Percentiles rank a stretch among this genome's conserved stretches.
Conservation (phyloP, 37 sponge, comb jelly and placozoan species). For the Ianthella basta region DNA sequence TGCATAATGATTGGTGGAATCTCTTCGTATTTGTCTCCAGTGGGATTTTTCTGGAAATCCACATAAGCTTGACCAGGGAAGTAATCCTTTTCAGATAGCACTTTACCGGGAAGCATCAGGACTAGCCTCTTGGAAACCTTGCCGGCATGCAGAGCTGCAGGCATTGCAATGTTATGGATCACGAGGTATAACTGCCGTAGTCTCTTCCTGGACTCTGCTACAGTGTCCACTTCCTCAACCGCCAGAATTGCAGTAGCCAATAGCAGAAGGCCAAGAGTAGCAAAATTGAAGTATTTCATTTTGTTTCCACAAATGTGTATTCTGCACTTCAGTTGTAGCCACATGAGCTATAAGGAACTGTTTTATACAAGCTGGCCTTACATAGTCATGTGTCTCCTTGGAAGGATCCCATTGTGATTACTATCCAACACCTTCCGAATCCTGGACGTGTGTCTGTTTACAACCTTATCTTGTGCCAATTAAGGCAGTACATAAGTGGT, state of each 20-base stretch:
- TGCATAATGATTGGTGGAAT: constrained; percentile 62
- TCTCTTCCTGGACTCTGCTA: neutral
- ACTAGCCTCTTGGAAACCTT: constrained; percentile 33
- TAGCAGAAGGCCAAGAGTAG: neutral
- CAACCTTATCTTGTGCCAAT: too few species aligned
- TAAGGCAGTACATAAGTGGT: too few species aligned
- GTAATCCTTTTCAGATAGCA: constrained; percentile 58
- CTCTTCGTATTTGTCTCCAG: neutral
- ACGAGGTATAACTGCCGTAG: constrained; percentile 31
- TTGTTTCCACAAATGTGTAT: too few species aligned
- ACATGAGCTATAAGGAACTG: too few species aligned
- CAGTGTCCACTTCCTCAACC: neutral
- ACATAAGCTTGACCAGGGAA: constrained; percentile 52
- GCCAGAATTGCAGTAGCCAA: neutral
- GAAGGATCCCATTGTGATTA: too few species aligned
- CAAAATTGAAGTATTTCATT: neutral
- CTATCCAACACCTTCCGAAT: too few species aligned
- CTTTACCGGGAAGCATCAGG: constrained; percentile 61
- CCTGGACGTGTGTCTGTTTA: too few species aligned
- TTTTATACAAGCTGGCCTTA: too few species aligned
- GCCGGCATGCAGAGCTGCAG: neutral
- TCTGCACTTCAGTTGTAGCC: too few species aligned
- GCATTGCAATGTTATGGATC: constrained; percentile 32
- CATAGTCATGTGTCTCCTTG: too few species aligned
- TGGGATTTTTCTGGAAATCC: neutral